phyloP scores from a whole-genome alignment of 1,140 invertebrate species.

The Sipha flava region DNA sequence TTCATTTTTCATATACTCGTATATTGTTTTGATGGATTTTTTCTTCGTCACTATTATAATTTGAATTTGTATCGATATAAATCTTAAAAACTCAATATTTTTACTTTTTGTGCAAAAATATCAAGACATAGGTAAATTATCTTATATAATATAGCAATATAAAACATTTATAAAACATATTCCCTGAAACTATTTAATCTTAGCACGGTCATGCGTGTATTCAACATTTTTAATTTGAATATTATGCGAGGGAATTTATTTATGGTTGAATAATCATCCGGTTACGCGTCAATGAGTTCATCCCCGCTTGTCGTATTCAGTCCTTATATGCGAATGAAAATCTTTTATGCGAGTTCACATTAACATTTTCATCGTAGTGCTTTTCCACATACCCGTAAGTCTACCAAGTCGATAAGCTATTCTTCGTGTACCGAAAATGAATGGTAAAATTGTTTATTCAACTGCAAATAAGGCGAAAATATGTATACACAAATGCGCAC shows the following conservation, averaged over 20 bases:
- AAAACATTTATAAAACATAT: not conserved
- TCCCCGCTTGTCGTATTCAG: not conserved
- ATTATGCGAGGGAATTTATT: slow-evolving; percentile 26
- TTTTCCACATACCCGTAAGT: not conserved
- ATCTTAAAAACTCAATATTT: too few species aligned
- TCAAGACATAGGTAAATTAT: too few species aligned
- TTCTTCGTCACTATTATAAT: not conserved
- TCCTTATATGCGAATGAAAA: not conserved
- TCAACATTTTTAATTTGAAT: slow-evolving; percentile 27
- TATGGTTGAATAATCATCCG: not conserved
- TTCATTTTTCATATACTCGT: too few species aligned
- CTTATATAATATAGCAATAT: too few species aligned
- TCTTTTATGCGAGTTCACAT: slow-evolving; percentile 24
- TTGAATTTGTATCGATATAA: too few species aligned
- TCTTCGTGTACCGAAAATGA: not conserved
- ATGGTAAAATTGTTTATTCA: slow-evolving; percentile 11
- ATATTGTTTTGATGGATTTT: too few species aligned
- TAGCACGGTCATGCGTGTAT: not conserved
- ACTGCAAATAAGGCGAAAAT: slow-evolving; percentile 3
- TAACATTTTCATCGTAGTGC: slow-evolving; percentile 23
- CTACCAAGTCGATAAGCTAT: not conserved
- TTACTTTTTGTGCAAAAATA: not conserved
- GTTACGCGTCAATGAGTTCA: slow-evolving; percentile 20
- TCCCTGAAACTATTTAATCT: not conserved
- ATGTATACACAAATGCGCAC: not conserved